Base-by-base conservation (phyloP, 2,888 invertebrate genomes). In the Lamproptera curius region DNA sequence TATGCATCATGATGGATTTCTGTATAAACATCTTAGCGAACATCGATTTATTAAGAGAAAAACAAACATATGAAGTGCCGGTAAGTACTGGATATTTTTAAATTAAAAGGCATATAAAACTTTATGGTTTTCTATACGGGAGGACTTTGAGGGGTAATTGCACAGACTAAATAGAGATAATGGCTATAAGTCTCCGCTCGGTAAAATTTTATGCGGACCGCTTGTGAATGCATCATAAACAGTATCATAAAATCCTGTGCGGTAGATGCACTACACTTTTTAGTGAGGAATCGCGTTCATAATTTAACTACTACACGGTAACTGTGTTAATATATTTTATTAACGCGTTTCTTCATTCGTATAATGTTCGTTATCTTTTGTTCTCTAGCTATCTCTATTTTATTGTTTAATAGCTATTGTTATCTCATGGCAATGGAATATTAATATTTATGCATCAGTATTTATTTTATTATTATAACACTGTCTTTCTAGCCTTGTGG, bases 131-230 rank as follows among this genome's bases (percentile, higher is more conserved):
- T 31, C 31, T 31, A 11, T 31, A 31, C 11, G 31, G 11, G 31
- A 31, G 31, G 4, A 9, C 3, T 31, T 31, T 31, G 31, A 31
- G 11, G n/a, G 2, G 2, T 31, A 28, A 31, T 10, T 31, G 31
- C 31, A 20, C 6, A 6, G 31, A 31, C 31, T 28, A n/a, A 31
- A 31, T 31, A 11, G 31, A 31, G 31, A 40, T 46, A 46, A 40
- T 40, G 34, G 34, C 46, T 26, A 15, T 35, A 26, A 46, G 40
- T 23, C 40, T 23, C 35, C 13, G 40, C 35, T 26, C 23, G 26
- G 40, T 40, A 46, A 46, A 39, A 40, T 40, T 44, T 46, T 35
- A 40, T 46, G 28, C 34, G 13, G 34, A 16, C 17, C 8, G 37
- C 44, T 35, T 11, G 31, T 11, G 11, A 36, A 13, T 28, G 44